Evolutionary conservation across 2,113 vertebrate genomes (phyloP).

Genomic region (Polypterus bichir): DNA sequence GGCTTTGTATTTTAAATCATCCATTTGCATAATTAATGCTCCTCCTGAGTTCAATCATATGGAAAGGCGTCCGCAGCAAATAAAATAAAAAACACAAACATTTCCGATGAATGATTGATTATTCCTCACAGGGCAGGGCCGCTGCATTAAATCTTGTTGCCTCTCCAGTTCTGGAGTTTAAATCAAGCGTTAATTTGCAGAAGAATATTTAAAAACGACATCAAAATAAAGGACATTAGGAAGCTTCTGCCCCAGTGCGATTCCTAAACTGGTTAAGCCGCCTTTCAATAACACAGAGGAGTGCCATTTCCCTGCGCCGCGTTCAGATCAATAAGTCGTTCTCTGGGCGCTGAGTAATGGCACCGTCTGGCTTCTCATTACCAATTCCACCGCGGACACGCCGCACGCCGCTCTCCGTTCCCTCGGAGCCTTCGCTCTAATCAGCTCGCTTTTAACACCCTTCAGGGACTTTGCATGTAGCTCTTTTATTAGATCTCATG

Average conservation of each 20-base stretch:
- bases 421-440: constrained; percentile 33
- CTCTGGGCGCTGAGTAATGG: constrained; percentile 40
- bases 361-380: constrained; percentile 23
- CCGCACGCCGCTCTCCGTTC: constrained; percentile 2
- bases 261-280: constrained; percentile 49
- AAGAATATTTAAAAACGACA: constrained; percentile 8
- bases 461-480: constrained; percentile 30
- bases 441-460: constrained; percentile 29
- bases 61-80: constrained; percentile 5
- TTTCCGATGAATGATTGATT: constrained; percentile 34
- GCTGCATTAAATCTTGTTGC: constrained; percentile 28
- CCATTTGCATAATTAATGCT: constrained; percentile 51
- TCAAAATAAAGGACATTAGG: not conserved
- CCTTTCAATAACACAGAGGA: constrained; percentile 53
- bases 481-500: constrained; percentile 49
- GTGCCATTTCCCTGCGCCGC: constrained; percentile 43
- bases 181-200: constrained; percentile 5
- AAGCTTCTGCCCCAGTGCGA: constrained; percentile 15
- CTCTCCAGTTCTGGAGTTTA: constrained; percentile 25
- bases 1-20: constrained; percentile 35
- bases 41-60: constrained; percentile 38
- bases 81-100: constrained; percentile 25
- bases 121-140: constrained; percentile 28
- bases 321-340: constrained; percentile 49
- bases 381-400: constrained; percentile 36